Conservation (phyloP, 2,797 vertebrate genomes). For the Manis javanica region DNA sequence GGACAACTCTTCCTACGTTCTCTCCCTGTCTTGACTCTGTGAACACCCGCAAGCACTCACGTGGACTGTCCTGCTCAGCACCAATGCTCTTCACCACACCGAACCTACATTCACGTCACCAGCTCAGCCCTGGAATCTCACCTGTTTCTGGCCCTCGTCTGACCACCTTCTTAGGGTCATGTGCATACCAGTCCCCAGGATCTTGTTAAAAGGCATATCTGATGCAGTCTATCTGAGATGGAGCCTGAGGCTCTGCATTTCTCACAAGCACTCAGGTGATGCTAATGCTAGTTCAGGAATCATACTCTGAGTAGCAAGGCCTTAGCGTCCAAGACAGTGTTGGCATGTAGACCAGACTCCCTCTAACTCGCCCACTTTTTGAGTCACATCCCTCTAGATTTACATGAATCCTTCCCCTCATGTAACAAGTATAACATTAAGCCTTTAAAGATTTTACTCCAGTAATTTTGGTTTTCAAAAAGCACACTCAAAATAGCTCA, state of each 20-base stretch:
- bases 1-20: not conserved
- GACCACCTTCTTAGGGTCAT: not conserved
- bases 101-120: not conserved
- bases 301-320: not conserved
- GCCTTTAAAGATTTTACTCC: slow-evolving; percentile 57
- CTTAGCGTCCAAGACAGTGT: not conserved
- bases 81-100: not conserved
- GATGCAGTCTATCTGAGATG: not conserved
- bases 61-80: not conserved
- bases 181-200: not conserved
- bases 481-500: slow-evolving; percentile 68
- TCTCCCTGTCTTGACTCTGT: not conserved
- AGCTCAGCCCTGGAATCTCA: not conserved
- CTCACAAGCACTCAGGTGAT: not conserved
- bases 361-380: not conserved
- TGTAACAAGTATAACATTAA: slow-evolving; percentile 54
- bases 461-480: slow-evolving; percentile 66
- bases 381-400: slow-evolving; percentile 54
- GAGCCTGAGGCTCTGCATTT: not conserved
- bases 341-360: not conserved
- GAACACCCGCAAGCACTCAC: not conserved
- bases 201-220: not conserved
- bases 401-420: slow-evolving; percentile 69
- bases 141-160: not conserved
- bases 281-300: not conserved